These are phyloP conservation scores for Diplodus sargus DNA, from an alignment of 2,797 vertebrate genomes.

Conservation along the genomic window DNA sequence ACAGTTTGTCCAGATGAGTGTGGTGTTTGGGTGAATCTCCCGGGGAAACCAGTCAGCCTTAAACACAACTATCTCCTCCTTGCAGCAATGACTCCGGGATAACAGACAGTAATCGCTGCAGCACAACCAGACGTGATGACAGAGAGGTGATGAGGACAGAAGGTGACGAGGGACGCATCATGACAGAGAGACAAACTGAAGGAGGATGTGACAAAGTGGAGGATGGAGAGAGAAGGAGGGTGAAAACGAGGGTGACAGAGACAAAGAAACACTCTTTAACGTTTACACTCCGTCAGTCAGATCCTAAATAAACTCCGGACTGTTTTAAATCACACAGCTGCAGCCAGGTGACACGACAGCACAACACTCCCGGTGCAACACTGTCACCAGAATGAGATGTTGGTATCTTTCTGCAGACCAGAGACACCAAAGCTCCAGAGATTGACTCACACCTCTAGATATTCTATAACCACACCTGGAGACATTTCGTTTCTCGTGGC, in stretches of 20 bases:
- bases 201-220: conserved; percentile 21
- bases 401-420: too few species aligned
- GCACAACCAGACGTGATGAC: conserved; percentile 8
- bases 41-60: conserved; percentile 24
- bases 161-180: conserved; percentile 15
- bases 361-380: not conserved
- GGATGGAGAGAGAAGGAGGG: conserved; percentile 24
- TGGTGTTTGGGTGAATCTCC: conserved; percentile 21
- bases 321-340: conserved; percentile 1
- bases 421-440: too few species aligned
- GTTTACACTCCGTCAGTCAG: conserved; percentile 7
- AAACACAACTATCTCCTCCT: conserved; percentile 2
- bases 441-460: too few species aligned
- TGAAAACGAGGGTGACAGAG: conserved; percentile 2
- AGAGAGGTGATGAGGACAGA: conserved; percentile 14
- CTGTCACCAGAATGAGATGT: too few species aligned
- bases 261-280: conserved; percentile 17
- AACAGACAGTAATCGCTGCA: conserved; percentile 29
- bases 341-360: not conserved
- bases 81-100: conserved; percentile 9
- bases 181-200: conserved; percentile 2
- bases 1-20: conserved; percentile 6
- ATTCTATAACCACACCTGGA: too few species aligned
- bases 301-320: not conserved
- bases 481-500: too few species aligned